These are phyloP conservation scores for Taenaris catops DNA, from an alignment of 2,888 invertebrate genomes.

Conservation along the genomic window DNA sequence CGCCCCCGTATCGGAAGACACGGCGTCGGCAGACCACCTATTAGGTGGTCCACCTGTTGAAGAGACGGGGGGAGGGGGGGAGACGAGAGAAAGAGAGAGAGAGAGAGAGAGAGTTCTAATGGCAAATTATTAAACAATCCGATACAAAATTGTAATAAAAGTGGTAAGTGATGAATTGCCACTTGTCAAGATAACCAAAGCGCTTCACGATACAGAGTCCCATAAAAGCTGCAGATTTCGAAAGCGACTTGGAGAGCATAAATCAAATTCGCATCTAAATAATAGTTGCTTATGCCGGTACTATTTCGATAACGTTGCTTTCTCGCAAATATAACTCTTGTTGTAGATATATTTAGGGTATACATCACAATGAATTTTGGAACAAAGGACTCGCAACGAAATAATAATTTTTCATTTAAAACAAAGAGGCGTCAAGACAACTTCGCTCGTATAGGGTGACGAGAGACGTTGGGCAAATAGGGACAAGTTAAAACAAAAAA, in stretches of 20 bases:
- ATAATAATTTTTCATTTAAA: conserved; percentile 49
- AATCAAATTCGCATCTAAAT: conserved; percentile 19
- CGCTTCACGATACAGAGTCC: neutral
- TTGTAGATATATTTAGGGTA: neutral
- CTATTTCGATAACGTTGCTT: neutral
- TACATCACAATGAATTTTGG: conserved; percentile 1
- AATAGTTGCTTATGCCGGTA: conserved; percentile 8
- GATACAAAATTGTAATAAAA: too few relatives aligned
- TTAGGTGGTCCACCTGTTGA: too few relatives aligned
- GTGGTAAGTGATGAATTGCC: too few relatives aligned
- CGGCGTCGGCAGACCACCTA: too few relatives aligned
- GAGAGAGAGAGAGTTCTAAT: too few relatives aligned
- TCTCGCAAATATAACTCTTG: conserved; percentile 1
- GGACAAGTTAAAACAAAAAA: too few relatives aligned
- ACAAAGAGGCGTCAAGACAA: conserved; percentile 37
- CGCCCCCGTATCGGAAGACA: too few relatives aligned
- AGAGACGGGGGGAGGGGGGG: too few relatives aligned
- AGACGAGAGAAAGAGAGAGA: too few relatives aligned
- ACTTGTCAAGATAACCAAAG: too few relatives aligned
- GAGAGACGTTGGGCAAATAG: neutral
- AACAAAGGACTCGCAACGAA: conserved; percentile 34
- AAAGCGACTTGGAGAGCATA: conserved; percentile 12
- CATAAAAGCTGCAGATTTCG: conserved; percentile 5
- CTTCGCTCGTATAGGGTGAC: conserved; percentile 8
- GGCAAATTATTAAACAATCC: too few relatives aligned